Evolutionary conservation across 2,797 vertebrate genomes (phyloP), one percentile per base, ranked within the genome.

Genomic region (Aeoliscus strigatus): DNA sequence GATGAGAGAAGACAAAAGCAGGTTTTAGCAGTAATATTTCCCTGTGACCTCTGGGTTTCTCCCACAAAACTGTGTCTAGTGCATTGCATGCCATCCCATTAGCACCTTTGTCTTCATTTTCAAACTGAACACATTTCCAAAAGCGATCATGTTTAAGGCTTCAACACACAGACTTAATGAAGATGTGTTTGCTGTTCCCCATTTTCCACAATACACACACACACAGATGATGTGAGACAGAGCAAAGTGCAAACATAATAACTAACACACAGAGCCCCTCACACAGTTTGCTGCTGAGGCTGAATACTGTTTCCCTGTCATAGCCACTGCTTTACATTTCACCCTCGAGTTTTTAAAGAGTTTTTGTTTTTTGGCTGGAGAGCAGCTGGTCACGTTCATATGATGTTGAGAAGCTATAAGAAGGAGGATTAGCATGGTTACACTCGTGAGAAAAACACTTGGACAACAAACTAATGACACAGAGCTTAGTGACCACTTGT

Each of bases 341-440:
- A 28, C 12, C 13, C 29, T 49, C 30, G 27, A 50, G 21, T 46
- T 18, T 18, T 32, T 39, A 27, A 47, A 58, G 43, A 40, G 16
- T 27, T 52, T 25, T 25, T 8, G 8, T 32, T 39, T 38, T n/a
- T n/a, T 37, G 14, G 28, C 47, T 36, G 9, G 1, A n/a, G 33
- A 30, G 51, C 46, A 24, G 42, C 47, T 24, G 45, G 58, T 73
- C 59, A 57, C 18, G 26, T 71, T 73, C 36, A 48, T 62, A 66
- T 46, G 48, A 60, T n/a, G 40, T 5, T 50, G 24, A 60, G 63
- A 47, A 60, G 46, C 54, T 46, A 32, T 53, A 50, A 21, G 55
- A 48, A 45, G 4, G 26, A 35, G 60, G 57, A 75, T 70, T 61
- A 56, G 25, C 30, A 37, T 5, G 14, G 24, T 55, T 66, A 72